These are phyloP conservation scores for Eidolon helvum DNA, from an alignment of 2,113 vertebrate genomes.

Conservation along the genomic window DNA sequence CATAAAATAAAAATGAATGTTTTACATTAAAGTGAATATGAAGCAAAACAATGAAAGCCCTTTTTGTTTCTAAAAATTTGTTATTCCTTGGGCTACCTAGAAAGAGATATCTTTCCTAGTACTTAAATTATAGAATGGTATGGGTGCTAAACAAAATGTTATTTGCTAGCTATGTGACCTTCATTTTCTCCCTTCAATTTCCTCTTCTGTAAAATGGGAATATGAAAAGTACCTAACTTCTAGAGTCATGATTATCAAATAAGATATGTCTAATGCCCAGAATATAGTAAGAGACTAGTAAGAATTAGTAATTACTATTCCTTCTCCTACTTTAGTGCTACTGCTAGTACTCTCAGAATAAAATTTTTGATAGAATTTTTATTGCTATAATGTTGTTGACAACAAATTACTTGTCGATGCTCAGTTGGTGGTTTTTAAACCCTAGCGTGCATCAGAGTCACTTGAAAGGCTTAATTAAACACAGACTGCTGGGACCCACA, in stretches of 20 bases:
- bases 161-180: background rate
- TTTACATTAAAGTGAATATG: background rate
- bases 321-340: background rate
- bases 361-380: slow-evolving; percentile 58
- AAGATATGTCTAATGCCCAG: background rate
- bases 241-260: background rate
- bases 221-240: background rate
- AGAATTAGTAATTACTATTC: background rate
- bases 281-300: background rate
- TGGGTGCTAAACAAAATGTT: background rate
- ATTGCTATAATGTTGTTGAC: background rate
- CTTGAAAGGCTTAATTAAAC: background rate
- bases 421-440: background rate
- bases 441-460: background rate
- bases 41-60: background rate
- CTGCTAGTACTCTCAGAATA: background rate
- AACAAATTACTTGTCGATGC: background rate
- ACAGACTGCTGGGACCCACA: background rate
- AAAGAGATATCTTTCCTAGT: background rate
- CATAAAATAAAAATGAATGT: background rate
- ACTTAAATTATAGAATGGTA: background rate
- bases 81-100: background rate
- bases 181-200: background rate
- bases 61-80: background rate
- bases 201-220: background rate